Conservation (phyloP, 37 sponge, comb jelly and placozoan species). For the Amphimedon queenslandica region DNA sequence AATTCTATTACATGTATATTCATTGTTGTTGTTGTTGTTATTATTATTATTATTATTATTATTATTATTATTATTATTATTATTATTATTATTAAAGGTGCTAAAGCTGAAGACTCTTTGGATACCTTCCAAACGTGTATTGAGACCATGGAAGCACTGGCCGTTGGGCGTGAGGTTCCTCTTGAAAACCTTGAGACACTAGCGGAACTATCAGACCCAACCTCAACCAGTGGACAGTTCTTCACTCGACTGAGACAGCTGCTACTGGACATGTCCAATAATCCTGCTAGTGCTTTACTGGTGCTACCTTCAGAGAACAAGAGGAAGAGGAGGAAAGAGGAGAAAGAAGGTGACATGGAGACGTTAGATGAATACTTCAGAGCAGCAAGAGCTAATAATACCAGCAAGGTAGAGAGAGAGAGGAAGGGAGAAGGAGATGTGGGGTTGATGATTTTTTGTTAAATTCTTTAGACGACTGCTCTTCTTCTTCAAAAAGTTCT, state of each 20-base stretch:
- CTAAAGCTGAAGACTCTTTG: background rate
- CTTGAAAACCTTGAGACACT: slow-evolving; percentile 29
- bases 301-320: background rate
- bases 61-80: no score
- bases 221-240: slow-evolving; percentile 10
- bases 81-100: no score
- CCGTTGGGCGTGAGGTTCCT: background rate
- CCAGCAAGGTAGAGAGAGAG: slow-evolving; percentile 44
- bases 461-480: slow-evolving; percentile 29
- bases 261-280: slow-evolving; percentile 30
- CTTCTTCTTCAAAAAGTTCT: slow-evolving; percentile 40
- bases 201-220: slow-evolving; percentile 20
- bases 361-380: slow-evolving; percentile 20
- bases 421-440: no score
- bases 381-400: slow-evolving; percentile 2
- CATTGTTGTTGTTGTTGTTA: no score
- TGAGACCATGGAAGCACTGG: slow-evolving; percentile 12
- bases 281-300: slow-evolving; percentile 37
- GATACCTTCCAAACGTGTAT: slow-evolving; percentile 38
- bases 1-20: no score
- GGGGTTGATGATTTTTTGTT: background rate
- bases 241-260: slow-evolving; percentile 1
- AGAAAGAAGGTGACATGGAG: background rate
- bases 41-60: no score
- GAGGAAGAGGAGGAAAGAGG: background rate